Evolutionary conservation across 2,797 vertebrate species (phyloP).

Genomic region (Gobionotothen gibberifrons): DNA sequence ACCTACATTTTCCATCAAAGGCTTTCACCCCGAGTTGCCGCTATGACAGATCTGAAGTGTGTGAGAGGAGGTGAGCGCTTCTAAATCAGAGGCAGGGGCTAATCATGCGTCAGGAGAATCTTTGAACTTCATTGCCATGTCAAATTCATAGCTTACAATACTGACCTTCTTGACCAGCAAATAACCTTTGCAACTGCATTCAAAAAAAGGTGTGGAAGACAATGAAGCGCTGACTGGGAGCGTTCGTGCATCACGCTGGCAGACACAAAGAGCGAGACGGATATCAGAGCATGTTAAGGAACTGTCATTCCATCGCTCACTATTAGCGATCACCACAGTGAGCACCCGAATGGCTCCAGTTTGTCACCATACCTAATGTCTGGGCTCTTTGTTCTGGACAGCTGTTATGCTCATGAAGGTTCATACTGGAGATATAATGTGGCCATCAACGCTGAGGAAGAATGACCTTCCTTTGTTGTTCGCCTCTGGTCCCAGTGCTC

Average conservation of each 20-base stretch:
- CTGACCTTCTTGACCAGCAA: constrained; percentile 34
- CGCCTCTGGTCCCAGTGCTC: constrained; percentile 41
- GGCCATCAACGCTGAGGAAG: constrained; percentile 51
- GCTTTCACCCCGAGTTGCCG: constrained; percentile 61
- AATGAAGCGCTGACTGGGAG: constrained; percentile 1
- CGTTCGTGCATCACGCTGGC: constrained; percentile 10
- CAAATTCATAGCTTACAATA: constrained; percentile 31
- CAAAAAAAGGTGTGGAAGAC: constrained; percentile 14
- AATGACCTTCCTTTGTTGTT: constrained; percentile 79
- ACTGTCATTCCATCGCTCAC: constrained; percentile 17
- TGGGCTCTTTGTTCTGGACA: constrained; percentile 53
- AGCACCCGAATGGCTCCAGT: constrained; percentile 19
- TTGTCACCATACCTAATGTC: constrained; percentile 47
- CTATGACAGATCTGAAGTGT: constrained; percentile 71
- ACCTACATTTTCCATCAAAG: constrained; percentile 84
- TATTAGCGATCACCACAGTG: constrained; percentile 29
- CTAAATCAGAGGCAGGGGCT: constrained; percentile 58
- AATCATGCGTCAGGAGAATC: constrained; percentile 40
- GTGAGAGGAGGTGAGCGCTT: constrained; percentile 47
- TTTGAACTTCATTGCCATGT: constrained; percentile 40
- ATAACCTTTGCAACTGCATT: constrained; percentile 23
- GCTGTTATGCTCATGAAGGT: constrained; percentile 51
- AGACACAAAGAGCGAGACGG: constrained; percentile 26
- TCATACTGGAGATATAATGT: constrained; percentile 64
- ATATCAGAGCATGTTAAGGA: constrained; percentile 20